Evolutionary conservation across 2,888 invertebrate genomes (phyloP), one percentile per base, ranked within the genome.

Genomic region (Mesorhabditis belari): DNA sequence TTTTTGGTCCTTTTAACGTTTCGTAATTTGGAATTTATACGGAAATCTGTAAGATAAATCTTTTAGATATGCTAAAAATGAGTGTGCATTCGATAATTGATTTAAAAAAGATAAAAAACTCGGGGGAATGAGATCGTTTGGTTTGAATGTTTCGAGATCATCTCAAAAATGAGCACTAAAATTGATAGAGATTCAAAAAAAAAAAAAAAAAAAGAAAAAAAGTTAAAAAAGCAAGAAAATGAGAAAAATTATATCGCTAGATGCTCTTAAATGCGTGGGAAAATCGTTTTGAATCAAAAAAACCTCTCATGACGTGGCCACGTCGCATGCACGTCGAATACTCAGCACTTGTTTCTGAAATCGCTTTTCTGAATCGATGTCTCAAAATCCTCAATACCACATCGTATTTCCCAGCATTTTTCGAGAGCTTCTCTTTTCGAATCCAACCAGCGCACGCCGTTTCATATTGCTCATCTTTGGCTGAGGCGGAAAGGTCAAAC

Each of bases 371-470:
- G 12, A n/a, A n/a, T 35, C 12, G 1, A 17, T 35, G 12, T 35
- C 44, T n/a, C 44, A 9, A 35, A 35, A 35, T 35, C 12, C 12
- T 35, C 44, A 17, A 35, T 35, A n/a, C 44, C n/a, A 35, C 44
- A n/a, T n/a, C 44, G 12, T 35, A 35, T n/a, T 35, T 1, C 26
- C 51, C 21, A 52, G 51, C 4, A 51, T 3, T 24, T 55, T 56
- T 4, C 25, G 49, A 12, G 25, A 55, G 21, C 56, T 56, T 25
- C 25, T 52, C 5, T 35, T 9, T n/a, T 35, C 35, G 12, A 35
- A 9, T 5, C 62, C 55, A 44, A 62, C 60, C 49, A 58, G n/a
- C 2, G 56, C 51, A 44, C 62, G 62, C 1, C 55, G 49, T 60
- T 63, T 60, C 17, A 61, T 49, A 49, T 44, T n/a, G 25, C 26